phyloP scores from a whole-genome alignment of 1,140 invertebrate genomes.

The Camponotus vicinus region DNA sequence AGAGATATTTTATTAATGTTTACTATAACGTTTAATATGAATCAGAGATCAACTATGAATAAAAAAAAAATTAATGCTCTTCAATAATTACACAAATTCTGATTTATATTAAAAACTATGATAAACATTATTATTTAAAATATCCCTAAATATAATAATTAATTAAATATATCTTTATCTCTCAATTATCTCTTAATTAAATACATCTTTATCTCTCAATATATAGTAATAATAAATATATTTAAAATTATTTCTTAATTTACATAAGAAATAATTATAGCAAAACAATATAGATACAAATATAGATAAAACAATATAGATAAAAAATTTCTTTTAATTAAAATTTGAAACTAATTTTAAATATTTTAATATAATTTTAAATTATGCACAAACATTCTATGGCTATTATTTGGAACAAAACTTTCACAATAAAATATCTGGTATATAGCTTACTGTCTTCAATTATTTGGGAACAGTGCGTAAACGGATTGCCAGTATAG shows the following conservation, averaged over 20 bases:
- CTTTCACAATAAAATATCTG: constrained; percentile 54
- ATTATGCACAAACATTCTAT: not conserved
- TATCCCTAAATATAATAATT: not conserved
- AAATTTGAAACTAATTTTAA: constrained; percentile 1
- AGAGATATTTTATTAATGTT: too few relatives aligned
- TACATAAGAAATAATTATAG: not conserved
- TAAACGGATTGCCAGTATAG: constrained; percentile 89
- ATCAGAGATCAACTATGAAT: constrained; percentile 76
- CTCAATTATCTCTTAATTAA: too few relatives aligned
- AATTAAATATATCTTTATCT: not conserved
- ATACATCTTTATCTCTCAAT: not conserved
- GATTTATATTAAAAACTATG: not conserved
- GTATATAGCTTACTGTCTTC: constrained; percentile 76
- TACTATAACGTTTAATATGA: too few relatives aligned
- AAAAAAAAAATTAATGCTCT: not conserved
- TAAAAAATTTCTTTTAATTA: not conserved
- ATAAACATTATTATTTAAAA: not conserved
- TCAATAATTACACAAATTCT: not conserved
- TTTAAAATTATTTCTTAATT: not conserved
- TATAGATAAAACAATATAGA: constrained; percentile 6
- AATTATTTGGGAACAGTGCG: constrained; percentile 72
- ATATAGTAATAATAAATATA: not conserved
- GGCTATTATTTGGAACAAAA: constrained; percentile 49
- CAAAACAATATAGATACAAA: not conserved
- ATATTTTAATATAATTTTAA: not conserved